Conservation (phyloP, 2,888 invertebrate species). For the Euplexia lucipara region DNA sequence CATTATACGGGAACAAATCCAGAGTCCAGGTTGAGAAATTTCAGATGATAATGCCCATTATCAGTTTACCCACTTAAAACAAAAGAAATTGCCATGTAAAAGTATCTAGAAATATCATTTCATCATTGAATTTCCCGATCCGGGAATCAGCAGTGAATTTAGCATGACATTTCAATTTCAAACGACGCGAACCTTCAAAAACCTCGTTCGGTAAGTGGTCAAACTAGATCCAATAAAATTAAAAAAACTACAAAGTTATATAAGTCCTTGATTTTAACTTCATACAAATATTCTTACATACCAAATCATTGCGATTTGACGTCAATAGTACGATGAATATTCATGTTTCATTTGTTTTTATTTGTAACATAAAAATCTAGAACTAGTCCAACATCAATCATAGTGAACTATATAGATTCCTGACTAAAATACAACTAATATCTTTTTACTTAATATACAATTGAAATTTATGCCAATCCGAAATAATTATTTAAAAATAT, state of each 20-base stretch:
- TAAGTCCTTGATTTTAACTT: conserved; percentile 9
- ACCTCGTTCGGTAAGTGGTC: neutral
- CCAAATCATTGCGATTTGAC: conserved; percentile 15
- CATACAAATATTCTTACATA: neutral
- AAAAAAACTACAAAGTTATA: conserved; percentile 1
- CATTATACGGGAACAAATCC: too few species aligned
- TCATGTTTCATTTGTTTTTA: conserved; percentile 28
- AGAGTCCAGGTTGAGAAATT: neutral
- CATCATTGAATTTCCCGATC: too few species aligned
- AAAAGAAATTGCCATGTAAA: too few species aligned
- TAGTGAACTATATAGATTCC: too few species aligned
- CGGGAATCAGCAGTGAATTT: too few species aligned
- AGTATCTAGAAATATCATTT: too few species aligned
- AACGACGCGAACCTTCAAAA: neutral
- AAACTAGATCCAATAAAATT: neutral
- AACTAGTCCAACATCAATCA: neutral
- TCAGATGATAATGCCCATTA: too few species aligned
- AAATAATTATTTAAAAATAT: too few species aligned
- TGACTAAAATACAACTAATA: too few species aligned
- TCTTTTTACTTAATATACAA: too few species aligned
- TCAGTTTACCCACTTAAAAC: too few species aligned
- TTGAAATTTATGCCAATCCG: too few species aligned
- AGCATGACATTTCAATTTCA: neutral
- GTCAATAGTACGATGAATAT: conserved; percentile 27
- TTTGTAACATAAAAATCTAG: neutral